A percentile compares a stretch with the other conserved stretches of the same genome.
Evolutionary conservation across 2,888 invertebrate species (phyloP).

Genomic region (Ypsolopha sequella): DNA sequence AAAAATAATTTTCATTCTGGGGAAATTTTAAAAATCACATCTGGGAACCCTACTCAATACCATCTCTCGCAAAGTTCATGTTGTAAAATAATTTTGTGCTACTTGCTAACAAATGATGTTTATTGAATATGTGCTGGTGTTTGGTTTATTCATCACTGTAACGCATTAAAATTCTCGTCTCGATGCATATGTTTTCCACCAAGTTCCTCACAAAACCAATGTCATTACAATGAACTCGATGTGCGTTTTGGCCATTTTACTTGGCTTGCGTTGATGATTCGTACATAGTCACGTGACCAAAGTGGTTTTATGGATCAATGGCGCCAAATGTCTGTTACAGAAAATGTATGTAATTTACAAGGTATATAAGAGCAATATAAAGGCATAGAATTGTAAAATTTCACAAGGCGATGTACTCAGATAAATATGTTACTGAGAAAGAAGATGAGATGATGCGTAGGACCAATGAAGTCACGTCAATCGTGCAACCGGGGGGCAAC

Average conservation of each 20-base stretch:
- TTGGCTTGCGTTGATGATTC: conserved; percentile 71
- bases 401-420: not conserved
- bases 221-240: conserved; percentile 66
- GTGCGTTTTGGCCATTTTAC: conserved; percentile 71
- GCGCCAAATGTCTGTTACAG: conserved; percentile 67
- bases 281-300: conserved; percentile 69
- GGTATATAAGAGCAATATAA: not conserved
- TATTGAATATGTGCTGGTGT: conserved; percentile 52
- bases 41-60: too few species aligned
- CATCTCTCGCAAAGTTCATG: conserved; percentile 54
- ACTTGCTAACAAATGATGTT: conserved; percentile 44
- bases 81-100: conserved; percentile 55
- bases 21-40: too few species aligned
- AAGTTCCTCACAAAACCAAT: conserved; percentile 61
- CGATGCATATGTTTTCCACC: conserved; percentile 53
- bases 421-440: conserved; percentile 7
- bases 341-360: conserved; percentile 57
- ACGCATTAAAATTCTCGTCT: conserved; percentile 39
- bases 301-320: conserved; percentile 67
- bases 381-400: not conserved
- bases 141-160: conserved; percentile 30
- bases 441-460: conserved; percentile 57
- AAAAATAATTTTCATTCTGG: too few species aligned
- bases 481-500: too few species aligned
- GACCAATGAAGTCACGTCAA: conserved; percentile 55